phyloP scores from a whole-genome alignment of 1,140 invertebrate genomes.

The Saccostrea echinata region DNA sequence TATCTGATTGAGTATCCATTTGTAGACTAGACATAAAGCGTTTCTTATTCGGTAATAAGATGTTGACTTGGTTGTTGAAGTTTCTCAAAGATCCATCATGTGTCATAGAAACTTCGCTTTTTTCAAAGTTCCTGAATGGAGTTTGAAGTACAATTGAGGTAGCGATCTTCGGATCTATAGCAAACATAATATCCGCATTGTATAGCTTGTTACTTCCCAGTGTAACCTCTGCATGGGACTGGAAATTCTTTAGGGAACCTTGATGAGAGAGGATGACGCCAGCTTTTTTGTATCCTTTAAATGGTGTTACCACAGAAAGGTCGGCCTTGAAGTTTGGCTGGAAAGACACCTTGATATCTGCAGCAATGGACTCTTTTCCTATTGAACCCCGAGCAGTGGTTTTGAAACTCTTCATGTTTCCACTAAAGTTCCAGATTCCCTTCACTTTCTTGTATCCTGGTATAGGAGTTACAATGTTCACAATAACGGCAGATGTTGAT shows the following conservation, averaged over 20 bases:
- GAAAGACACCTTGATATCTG: constrained; percentile 48
- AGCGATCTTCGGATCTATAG: neutral
- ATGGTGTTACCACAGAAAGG: constrained; percentile 56
- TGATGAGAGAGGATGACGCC: constrained; percentile 42
- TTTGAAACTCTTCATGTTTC: constrained; percentile 49
- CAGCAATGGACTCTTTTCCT: constrained; percentile 43
- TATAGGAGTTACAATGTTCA: constrained; percentile 54
- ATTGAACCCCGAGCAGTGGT: constrained; percentile 2
- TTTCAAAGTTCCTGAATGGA: constrained; percentile 53
- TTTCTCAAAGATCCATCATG: neutral
- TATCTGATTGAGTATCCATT: neutral
- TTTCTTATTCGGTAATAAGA: neutral
- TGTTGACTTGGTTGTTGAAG: constrained; percentile 19
- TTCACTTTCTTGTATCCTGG: constrained; percentile 50
- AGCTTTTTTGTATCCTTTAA: constrained; percentile 52
- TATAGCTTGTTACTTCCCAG: constrained; percentile 20
- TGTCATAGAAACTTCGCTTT: constrained; percentile 38
- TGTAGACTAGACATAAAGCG: neutral
- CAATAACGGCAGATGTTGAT: constrained; percentile 37
- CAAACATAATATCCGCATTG: constrained; percentile 45
- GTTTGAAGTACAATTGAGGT: constrained; percentile 49
- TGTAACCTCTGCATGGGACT: constrained; percentile 45
- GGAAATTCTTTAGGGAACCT: constrained; percentile 46
- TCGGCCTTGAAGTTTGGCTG: constrained; percentile 30
- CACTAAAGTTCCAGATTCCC: constrained; percentile 42